Evolutionary conservation across 2,888 invertebrate species (phyloP), one percentile per base, ranked within the genome.

Genomic region (Apocheima hispidaria): DNA sequence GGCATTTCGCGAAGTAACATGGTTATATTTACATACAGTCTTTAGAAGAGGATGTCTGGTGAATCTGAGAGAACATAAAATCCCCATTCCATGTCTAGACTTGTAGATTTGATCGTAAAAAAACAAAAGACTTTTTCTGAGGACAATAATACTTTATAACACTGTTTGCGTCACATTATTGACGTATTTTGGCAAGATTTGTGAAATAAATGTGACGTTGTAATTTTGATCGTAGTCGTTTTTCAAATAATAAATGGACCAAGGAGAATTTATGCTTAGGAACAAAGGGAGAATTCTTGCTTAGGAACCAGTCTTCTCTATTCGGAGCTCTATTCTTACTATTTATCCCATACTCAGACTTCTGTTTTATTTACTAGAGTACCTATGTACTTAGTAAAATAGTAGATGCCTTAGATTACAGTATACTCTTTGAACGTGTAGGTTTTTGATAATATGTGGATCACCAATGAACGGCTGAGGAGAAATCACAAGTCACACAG

Each of bases 11-110:
- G n/a, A 26, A 5, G 14, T 3, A 7, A 52, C 7, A 23, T 10
- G 38, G 7, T 44, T 41, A 7, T 60, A 41, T 60, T 48, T 57
- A 41, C 36, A 35, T 5, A 57, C 10, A 30, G 28, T 33, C 44
- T 52, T 61, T 20, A 65, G 28, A 35, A 68, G 43, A 7, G 9
- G 16, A 2, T 44, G 35, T 55, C 46, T 64, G 33, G 10, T 38
- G 23, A 54, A n/a, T 49, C 30, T 62, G 5, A 55, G 33, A 28
- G 53, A 59, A 21, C 28, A 50, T 43, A 74, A 44, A 64, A 65
- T 66, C 69, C 65, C 72, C 80, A 81, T 83, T 71, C 73, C 71
- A 76, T 77, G 53, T 49, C 61, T 53, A 50, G 9, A 49, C 41
- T 35, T 48, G 38, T 43, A 35, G 41, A 51, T 20, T 44, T 44